phyloP scores from a whole-genome alignment of 2,113 vertebrate species.

The Pao palembangensis region DNA sequence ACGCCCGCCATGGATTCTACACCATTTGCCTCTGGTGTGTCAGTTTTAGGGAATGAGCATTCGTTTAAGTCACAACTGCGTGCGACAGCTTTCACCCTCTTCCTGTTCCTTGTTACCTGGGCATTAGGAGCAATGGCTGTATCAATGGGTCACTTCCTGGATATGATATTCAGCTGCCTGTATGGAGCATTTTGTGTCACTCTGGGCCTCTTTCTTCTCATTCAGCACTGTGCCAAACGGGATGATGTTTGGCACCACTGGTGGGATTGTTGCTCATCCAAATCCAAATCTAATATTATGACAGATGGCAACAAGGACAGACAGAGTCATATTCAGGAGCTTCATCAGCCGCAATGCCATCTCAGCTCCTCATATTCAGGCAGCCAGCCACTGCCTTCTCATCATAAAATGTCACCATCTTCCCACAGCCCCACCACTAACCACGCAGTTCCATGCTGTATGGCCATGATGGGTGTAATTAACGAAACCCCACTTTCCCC shows the following conservation, averaged over 20 bases:
- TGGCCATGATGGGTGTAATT: conserved; percentile 79
- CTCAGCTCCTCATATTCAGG: conserved; percentile 75
- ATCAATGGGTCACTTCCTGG: conserved; percentile 87
- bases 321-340: conserved; percentile 47
- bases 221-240: conserved; percentile 96
- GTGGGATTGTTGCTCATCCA: conserved; percentile 85
- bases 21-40: conserved; percentile 62
- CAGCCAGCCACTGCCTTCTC: conserved; percentile 72
- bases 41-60: conserved; percentile 92
- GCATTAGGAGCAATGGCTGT: conserved; percentile 90
- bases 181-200: conserved; percentile 96
- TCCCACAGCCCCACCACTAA: conserved; percentile 69
- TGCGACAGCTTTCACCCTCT: conserved; percentile 86
- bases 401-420: conserved; percentile 79
- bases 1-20: conserved; percentile 52
- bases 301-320: conserved; percentile 14
- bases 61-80: conserved; percentile 93
- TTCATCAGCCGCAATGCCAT: conserved; percentile 73
- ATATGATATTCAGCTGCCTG: conserved; percentile 98
- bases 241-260: conserved; percentile 97
- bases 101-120: conserved; percentile 90
- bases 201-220: conserved; percentile 92
- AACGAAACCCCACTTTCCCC: conserved; percentile 27
- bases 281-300: conserved; percentile 25
- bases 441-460: conserved; percentile 78